Conservation (phyloP, 2,113 vertebrate species). For the Candoia aspera region DNA sequence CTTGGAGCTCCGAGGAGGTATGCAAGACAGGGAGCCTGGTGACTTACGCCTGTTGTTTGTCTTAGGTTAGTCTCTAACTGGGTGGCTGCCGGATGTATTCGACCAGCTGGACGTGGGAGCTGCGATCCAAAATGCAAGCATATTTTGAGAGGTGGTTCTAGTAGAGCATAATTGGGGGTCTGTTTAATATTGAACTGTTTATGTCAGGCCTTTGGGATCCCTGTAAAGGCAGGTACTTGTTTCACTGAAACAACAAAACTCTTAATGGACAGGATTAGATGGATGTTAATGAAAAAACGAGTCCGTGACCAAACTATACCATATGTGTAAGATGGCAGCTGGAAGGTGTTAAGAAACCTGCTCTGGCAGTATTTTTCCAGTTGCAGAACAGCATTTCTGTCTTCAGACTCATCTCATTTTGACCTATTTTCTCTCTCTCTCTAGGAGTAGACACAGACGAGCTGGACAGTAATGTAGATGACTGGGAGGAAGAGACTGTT, state of each 20-base stretch:
- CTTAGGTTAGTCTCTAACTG: background rate
- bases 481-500: conserved; percentile 99
- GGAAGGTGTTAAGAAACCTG: background rate
- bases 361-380: background rate
- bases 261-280: background rate
- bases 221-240: background rate
- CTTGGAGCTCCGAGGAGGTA: conserved; percentile 92
- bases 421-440: background rate
- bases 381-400: background rate
- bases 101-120: background rate
- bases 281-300: background rate
- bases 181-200: background rate
- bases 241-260: background rate
- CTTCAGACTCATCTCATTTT: background rate
- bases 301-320: background rate
- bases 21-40: accelerated
- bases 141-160: background rate
- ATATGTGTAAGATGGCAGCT: background rate
- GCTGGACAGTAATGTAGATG: conserved; percentile 95
- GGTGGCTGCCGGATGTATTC: background rate
- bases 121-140: background rate
- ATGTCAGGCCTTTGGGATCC: background rate
- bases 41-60: background rate
- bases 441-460: conserved; percentile 93
- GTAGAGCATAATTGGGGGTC: background rate